phyloP scores from a whole-genome alignment of 2,888 invertebrate genomes.

The Cyclophora punctaria region DNA sequence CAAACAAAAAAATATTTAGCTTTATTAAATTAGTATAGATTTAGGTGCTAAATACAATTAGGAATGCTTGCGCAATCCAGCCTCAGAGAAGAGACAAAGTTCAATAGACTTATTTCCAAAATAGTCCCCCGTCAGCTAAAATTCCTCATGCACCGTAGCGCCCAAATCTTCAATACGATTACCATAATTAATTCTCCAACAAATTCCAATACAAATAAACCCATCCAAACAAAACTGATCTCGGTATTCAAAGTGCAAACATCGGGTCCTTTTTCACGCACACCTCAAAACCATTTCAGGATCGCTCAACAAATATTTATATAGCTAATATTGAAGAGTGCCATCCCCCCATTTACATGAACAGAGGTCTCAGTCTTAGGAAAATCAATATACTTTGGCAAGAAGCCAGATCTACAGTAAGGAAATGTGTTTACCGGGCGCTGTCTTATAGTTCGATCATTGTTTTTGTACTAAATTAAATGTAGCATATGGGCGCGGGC shows the following conservation, averaged over 20 bases:
- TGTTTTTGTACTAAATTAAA: constrained; percentile 40
- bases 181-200: no score
- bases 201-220: no score
- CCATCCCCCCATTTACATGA: constrained; percentile 12
- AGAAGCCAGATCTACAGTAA: constrained; percentile 23
- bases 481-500: constrained; percentile 23
- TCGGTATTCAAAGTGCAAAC: background rate
- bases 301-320: constrained; percentile 14
- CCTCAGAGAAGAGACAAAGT: no score
- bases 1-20: no score
- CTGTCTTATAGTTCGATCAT: constrained; percentile 37
- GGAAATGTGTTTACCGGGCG: constrained; percentile 44
- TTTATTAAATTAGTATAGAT: no score
- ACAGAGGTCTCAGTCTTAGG: constrained; percentile 13
- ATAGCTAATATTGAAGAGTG: constrained; percentile 14
- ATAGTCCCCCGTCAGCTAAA: no score
- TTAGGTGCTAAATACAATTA: no score
- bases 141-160: no score
- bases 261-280: constrained; percentile 5
- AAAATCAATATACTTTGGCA: constrained; percentile 46
- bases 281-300: constrained; percentile 5
- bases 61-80: no score
- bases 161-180: no score
- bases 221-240: no score
- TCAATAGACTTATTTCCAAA: no score